Conservation (phyloP, 1,140 invertebrate genomes). For the Calephelis nemesis region DNA sequence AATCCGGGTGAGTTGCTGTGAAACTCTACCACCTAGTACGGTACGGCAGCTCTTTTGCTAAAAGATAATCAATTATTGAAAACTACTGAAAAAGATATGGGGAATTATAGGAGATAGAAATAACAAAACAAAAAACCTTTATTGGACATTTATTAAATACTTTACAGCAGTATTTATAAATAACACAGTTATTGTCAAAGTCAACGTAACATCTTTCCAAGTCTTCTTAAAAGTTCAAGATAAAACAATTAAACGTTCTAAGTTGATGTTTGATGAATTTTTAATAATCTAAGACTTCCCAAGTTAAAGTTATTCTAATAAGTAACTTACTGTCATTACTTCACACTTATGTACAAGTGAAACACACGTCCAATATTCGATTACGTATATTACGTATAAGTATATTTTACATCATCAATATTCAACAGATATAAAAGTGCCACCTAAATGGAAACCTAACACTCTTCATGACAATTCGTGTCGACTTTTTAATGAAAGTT, state of each 20-base stretch:
- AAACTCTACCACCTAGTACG: too few relatives aligned
- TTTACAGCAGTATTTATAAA: slow-evolving; percentile 54
- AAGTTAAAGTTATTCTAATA: slow-evolving; percentile 3
- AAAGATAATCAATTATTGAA: too few relatives aligned
- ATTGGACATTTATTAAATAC: slow-evolving; percentile 59
- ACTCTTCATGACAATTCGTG: too few relatives aligned
- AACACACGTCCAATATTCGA: neutral
- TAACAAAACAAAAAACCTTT: slow-evolving; percentile 17
- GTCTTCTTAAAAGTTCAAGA: slow-evolving; percentile 59
- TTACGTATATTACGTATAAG: too few relatives aligned
- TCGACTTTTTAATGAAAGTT: too few relatives aligned
- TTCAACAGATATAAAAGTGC: too few relatives aligned
- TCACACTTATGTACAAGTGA: neutral
- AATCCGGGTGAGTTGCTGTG: too few relatives aligned
- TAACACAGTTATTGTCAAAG: slow-evolving; percentile 77
- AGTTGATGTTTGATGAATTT: slow-evolving; percentile 5
- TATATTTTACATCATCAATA: too few relatives aligned
- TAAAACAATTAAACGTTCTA: slow-evolving; percentile 18
- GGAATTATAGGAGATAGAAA: neutral
- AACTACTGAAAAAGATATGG: too few relatives aligned
- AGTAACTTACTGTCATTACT: neutral
- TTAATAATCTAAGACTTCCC: slow-evolving; percentile 12
- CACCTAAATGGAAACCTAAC: too few relatives aligned
- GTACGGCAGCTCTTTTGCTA: too few relatives aligned
- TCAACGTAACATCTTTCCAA: slow-evolving; percentile 65